These are phyloP conservation scores for Unio pictorum DNA, from an alignment of 2,888 invertebrate species.

Conservation along the genomic window DNA sequence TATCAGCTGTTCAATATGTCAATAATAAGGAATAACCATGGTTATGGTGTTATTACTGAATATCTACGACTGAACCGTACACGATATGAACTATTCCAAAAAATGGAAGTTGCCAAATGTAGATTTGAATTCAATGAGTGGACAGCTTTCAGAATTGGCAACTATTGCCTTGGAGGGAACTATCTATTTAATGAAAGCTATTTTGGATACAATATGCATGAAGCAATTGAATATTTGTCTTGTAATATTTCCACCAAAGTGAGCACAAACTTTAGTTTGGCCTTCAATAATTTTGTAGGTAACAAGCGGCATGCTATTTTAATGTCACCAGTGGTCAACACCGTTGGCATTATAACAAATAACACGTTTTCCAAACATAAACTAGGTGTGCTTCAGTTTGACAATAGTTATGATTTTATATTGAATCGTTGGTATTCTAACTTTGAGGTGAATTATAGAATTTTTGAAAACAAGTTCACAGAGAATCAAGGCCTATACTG, in stretches of 20 bases:
- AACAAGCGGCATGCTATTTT: conserved; percentile 67
- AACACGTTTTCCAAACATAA: conserved; percentile 89
- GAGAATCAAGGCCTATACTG: conserved; percentile 92
- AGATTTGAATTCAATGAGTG: conserved; percentile 90
- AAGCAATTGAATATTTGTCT: conserved; percentile 86
- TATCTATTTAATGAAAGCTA: conserved; percentile 89
- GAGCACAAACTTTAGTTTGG: conserved; percentile 67
- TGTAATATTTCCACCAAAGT: conserved; percentile 79
- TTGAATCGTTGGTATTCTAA: conserved; percentile 63
- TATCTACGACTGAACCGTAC: conserved; percentile 64
- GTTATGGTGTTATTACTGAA: conserved; percentile 75
- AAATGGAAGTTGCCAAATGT: conserved; percentile 81
- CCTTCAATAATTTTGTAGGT: conserved; percentile 60
- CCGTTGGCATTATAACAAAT: conserved; percentile 76
- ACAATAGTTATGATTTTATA: conserved; percentile 77
- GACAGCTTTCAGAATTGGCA: conserved; percentile 91
- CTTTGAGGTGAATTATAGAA: conserved; percentile 64
- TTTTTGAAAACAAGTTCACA: conserved; percentile 83
- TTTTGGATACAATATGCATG: conserved; percentile 85
- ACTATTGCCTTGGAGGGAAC: conserved; percentile 81
- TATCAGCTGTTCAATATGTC: conserved; percentile 91
- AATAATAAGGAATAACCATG: conserved; percentile 87
- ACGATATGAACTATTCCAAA: conserved; percentile 50
- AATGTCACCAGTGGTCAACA: conserved; percentile 67
- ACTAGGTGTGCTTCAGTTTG: conserved; percentile 87